Conservation (phyloP, 2,797 vertebrate genomes). For the Salarias fasciatus region DNA sequence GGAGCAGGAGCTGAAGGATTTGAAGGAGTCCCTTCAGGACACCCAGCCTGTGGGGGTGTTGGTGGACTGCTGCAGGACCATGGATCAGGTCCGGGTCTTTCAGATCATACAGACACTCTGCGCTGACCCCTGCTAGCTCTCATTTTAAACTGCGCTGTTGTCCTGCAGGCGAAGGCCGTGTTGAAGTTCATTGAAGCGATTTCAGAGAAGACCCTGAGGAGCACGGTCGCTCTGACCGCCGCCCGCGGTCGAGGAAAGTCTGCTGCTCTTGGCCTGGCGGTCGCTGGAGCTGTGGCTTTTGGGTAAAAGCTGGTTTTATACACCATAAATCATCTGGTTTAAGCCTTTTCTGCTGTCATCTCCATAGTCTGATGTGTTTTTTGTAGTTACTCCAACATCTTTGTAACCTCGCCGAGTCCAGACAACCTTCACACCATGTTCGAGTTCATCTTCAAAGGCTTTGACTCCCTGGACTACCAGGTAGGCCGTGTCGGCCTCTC, state of each 20-base stretch:
- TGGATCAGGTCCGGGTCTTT: constrained; percentile 89
- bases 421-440: constrained; percentile 98
- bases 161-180: constrained; percentile 90
- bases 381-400: constrained; percentile 95
- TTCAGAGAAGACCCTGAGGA: constrained; percentile 96
- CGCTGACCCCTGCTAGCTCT: too few relatives aligned
- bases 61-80: constrained; percentile 92
- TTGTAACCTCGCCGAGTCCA: constrained; percentile 97
- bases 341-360: too few relatives aligned
- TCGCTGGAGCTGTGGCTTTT: constrained; percentile 95
- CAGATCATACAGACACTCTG: neutral
- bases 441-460: constrained; percentile 98
- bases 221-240: constrained; percentile 94
- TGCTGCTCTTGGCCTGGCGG: constrained; percentile 93
- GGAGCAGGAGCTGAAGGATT: constrained; percentile 90
- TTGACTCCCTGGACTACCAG: constrained; percentile 95
- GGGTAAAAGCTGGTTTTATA: constrained; percentile 80
- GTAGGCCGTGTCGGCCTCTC: constrained; percentile 65
- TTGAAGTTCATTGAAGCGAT: constrained; percentile 97
- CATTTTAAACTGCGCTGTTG: neutral
- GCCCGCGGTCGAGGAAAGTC: constrained; percentile 97
- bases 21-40: constrained; percentile 94
- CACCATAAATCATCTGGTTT: too few relatives aligned
- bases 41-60: constrained; percentile 96
- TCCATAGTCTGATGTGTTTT: neutral